Evolutionary conservation across 2,113 vertebrate species (phyloP).

Genomic region (Gila orcuttii): DNA sequence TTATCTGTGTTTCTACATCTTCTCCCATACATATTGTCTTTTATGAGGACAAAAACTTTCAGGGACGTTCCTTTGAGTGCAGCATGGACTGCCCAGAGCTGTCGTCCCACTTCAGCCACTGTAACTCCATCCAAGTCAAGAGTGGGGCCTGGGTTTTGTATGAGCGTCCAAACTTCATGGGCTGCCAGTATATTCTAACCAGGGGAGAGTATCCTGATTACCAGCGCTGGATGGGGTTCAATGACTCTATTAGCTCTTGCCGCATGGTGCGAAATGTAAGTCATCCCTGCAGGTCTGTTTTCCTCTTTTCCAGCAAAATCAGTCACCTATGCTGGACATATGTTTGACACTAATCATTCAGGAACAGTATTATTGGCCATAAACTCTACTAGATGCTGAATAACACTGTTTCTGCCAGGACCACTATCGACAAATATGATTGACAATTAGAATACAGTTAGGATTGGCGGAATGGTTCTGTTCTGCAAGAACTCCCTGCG

Average conservation of each 20-base stretch:
- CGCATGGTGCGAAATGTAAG: constrained; percentile 39
- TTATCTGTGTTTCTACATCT: constrained; percentile 1
- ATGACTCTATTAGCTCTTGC: constrained; percentile 58
- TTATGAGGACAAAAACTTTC: constrained; percentile 75
- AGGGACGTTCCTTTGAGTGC: constrained; percentile 67
- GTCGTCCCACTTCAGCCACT: constrained; percentile 59
- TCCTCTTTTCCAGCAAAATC: not conserved
- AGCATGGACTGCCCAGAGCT: constrained; percentile 60
- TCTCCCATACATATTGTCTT: constrained; percentile 69
- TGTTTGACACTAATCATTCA: not conserved
- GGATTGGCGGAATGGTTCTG: no score
- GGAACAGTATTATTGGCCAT: not conserved
- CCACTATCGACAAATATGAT: no score
- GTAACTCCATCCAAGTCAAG: constrained; percentile 63
- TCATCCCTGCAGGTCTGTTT: not conserved
- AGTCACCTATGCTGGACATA: not conserved
- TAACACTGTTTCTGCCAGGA: not conserved
- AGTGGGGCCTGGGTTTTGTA: constrained; percentile 70
- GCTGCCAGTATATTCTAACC: constrained; percentile 70
- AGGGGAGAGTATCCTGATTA: constrained; percentile 71
- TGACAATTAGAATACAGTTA: no score
- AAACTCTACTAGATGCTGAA: not conserved
- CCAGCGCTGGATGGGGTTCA: constrained; percentile 73
- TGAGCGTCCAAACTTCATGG: constrained; percentile 62
- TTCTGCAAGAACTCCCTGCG: no score